A percentile compares a stretch with the other conserved stretches of the same genome.
Evolutionary conservation across 2,797 vertebrate genomes (phyloP).

Genomic region (Vireo griseus): DNA sequence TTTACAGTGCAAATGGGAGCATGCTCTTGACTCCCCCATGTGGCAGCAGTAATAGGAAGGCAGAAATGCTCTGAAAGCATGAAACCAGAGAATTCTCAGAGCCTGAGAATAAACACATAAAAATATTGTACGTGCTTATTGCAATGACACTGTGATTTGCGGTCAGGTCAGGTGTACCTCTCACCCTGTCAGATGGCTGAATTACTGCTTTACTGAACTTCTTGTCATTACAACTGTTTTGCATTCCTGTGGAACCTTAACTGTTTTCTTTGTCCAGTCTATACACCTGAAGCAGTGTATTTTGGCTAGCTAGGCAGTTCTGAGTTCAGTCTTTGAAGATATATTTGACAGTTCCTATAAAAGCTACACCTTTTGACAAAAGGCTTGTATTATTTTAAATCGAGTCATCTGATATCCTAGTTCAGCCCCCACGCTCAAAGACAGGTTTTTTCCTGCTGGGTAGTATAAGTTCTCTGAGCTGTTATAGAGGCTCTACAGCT

Average conservation of each 20-base stretch:
- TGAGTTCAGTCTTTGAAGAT: background rate
- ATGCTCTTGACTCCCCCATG: background rate
- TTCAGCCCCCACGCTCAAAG: background rate
- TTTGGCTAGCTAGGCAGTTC: background rate
- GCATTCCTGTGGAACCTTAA: background rate
- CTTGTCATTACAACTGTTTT: background rate
- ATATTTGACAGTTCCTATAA: background rate
- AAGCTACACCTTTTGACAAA: background rate
- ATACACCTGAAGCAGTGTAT: background rate
- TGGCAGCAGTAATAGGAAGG: background rate
- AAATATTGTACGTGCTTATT: background rate
- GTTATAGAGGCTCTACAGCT: background rate
- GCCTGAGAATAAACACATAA: background rate
- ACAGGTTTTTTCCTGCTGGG: background rate
- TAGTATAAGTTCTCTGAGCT: background rate
- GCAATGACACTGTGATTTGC: accelerated
- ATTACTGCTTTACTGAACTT: background rate
- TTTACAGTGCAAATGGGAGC: background rate
- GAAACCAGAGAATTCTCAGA: background rate
- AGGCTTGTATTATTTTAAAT: background rate
- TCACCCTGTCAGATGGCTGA: background rate
- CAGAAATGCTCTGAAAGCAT: background rate
- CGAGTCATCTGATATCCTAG: background rate
- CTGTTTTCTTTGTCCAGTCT: background rate
- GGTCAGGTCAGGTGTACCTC: background rate